Evolutionary conservation across 2,797 vertebrate species (phyloP).

Genomic region (Jordanella pulchra): DNA sequence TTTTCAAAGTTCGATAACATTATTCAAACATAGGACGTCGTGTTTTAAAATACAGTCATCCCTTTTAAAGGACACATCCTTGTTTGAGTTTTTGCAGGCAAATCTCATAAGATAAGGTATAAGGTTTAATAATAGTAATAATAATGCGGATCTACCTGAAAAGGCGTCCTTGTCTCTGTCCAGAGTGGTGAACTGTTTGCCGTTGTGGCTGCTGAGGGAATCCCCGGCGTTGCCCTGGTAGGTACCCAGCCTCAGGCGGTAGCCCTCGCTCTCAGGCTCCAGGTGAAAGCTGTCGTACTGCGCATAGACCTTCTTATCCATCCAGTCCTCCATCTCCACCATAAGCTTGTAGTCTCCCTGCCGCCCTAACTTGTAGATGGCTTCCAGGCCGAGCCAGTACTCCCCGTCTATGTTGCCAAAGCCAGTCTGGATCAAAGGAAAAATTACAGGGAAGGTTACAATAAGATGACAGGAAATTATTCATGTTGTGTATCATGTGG

Average conservation of each 20-base stretch:
- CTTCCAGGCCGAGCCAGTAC: conserved; percentile 95
- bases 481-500: conserved; percentile 42
- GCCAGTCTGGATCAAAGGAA: conserved; percentile 85
- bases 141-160: conserved; percentile 74
- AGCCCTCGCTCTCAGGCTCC: conserved; percentile 91
- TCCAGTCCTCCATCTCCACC: conserved; percentile 98
- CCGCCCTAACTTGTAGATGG: conserved; percentile 90
- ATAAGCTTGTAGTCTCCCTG: conserved; percentile 94
- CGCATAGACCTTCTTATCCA: conserved; percentile 95
- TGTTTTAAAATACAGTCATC: not conserved
- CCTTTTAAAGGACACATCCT: not conserved
- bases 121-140: not conserved
- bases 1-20: no score
- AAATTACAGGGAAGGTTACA: conserved; percentile 54
- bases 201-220: conserved; percentile 93
- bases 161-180: conserved; percentile 94
- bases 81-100: no score
- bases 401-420: conserved; percentile 95
- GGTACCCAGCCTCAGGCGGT: conserved; percentile 88
- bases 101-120: no score
- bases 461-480: conserved; percentile 49
- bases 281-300: conserved; percentile 96
- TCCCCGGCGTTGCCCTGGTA: conserved; percentile 97
- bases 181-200: conserved; percentile 95
- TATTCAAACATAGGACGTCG: no score